These are phyloP conservation scores for Axea sp. DNA, from an alignment of 2,888 invertebrate genomes.

Conservation along the genomic window DNA sequence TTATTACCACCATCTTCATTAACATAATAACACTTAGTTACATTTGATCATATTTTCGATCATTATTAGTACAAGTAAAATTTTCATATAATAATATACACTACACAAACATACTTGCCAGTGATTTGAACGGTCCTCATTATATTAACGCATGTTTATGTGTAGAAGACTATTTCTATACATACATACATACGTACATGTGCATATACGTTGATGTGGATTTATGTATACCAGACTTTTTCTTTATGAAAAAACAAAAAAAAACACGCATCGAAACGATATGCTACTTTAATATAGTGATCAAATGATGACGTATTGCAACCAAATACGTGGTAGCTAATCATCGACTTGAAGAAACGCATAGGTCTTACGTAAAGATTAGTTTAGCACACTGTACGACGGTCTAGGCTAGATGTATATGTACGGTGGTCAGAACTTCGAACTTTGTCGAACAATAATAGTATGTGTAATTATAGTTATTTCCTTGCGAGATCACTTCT, in stretches of 20 bases:
- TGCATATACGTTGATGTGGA: constrained; percentile 39
- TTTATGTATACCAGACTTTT: constrained; percentile 64
- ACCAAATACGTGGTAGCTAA: constrained; percentile 56
- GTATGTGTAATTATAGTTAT: constrained; percentile 45
- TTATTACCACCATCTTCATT: constrained; percentile 63
- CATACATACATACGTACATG: constrained; percentile 34
- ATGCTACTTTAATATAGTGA: constrained; percentile 46
- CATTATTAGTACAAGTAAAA: constrained; percentile 51
- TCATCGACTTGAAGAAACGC: constrained; percentile 60
- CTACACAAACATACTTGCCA: constrained; percentile 72
- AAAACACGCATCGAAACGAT: constrained; percentile 52
- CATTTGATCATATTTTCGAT: constrained; percentile 55
- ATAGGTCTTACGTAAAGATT: constrained; percentile 65
- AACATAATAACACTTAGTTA: constrained; percentile 54
- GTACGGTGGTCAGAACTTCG: constrained; percentile 69
- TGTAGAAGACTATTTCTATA: constrained; percentile 59
- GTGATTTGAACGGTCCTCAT: constrained; percentile 75
- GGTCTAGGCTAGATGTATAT: constrained; percentile 67
- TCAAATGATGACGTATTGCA: constrained; percentile 52
- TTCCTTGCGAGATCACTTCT: constrained; percentile 21
- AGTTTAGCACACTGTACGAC: constrained; percentile 69
- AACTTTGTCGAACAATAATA: constrained; percentile 65
- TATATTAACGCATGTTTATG: constrained; percentile 63
- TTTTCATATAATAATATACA: constrained; percentile 60
- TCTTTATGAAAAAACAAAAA: constrained; percentile 59